Base-by-base conservation (phyloP, 2,888 invertebrate species). In the Ganaspis brasiliensis region DNA sequence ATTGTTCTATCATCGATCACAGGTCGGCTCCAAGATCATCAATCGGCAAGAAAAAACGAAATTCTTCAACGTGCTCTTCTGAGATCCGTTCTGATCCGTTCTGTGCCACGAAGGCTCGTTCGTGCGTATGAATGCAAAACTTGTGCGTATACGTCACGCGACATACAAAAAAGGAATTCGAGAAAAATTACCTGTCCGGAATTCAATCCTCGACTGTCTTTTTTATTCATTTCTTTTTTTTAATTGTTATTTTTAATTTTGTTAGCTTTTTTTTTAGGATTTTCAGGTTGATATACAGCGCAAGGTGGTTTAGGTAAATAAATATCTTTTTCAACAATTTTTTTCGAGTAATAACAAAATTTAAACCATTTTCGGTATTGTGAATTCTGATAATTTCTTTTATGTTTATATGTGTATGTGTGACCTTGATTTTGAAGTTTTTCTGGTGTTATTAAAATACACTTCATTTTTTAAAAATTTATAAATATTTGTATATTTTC, bases 31-130 rank as follows among this genome's bases (percentile, higher is more conserved):
- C 73, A 74, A 21, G 74, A 81, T 81, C 67, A 72, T 79, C 75
- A 82, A 77, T 72, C 76, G 26, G 31, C 73, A 76, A 73, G 80
- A 76, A 79, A 61, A 80, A 79, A 81, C 82, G 72, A 77, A 79
- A 79, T 78, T 80, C 70, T 77, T 78, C 67, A 71, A 75, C 80
- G 76, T 81, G 72, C 75, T 74, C 67, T 77, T 81, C 83, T 85
- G 80, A 84, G 80, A 78, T 74, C 61, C 56, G 71, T 63, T 24
- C 49, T 49, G 80, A 78, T 74, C 61, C 56, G 67, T 63, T 24
- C 49, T 49, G 57, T 52, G 31, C 52, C 26, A 26, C 55, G 72
- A 31, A 31, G 75, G 79, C 73, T 61, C 40, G 63, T 78, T 63
- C 40, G 76, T 74, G 40, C 72, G 45, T 71, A 40, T 37, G 67